Base-by-base conservation (phyloP, 1,140 invertebrate species). In the Prorops nasuta region DNA sequence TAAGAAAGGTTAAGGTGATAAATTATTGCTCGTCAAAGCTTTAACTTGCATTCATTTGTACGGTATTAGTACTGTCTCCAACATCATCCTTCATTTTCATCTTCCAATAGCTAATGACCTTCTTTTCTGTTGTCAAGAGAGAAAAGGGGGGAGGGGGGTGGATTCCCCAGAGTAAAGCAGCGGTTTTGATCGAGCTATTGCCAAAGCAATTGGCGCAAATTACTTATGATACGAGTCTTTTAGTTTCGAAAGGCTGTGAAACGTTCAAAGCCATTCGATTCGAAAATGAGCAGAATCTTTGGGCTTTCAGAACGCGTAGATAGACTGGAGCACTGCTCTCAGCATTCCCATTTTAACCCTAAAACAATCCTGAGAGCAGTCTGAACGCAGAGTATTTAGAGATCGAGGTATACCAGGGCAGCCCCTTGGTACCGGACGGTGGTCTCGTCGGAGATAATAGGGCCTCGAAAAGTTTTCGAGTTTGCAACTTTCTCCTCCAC, bases 1-100 rank as follows among this genome's bases (percentile, higher is more conserved):
- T 34, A 56, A 48, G 58, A 56, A 48, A 40, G 48, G 49, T 44
- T 54, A 53, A 57, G 51, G 62, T 75, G 72, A 75, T 68, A 75
- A 75, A 75, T 73, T 67, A 61, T 56, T 57, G 40, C 51, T 45
- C 58, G 69, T 75, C 72, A 72, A 68, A 70, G 60, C 63, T 60
- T 67, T 47, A 51, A 55, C 65, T 58, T 66, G 69, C 71, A 70
- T 73, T 73, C 72, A 75, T 75, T 75, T 72, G 69, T 71, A 73
- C 49, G 51, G 59, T 65, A 67, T 73, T 72, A 72, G 56, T 61
- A 61, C 67, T 73, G 71, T 72, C 71, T 67, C 70, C 67, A 70
- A 53, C 63, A 64, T 50, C 70, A 72, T 75, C 64, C 54, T 63
- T 75, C 72, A 75, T 74, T 66, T 64, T 53, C 44, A 37, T 56